phyloP scores from a whole-genome alignment of 2,888 invertebrate species.

The Leptinotarsa tumamoca region DNA sequence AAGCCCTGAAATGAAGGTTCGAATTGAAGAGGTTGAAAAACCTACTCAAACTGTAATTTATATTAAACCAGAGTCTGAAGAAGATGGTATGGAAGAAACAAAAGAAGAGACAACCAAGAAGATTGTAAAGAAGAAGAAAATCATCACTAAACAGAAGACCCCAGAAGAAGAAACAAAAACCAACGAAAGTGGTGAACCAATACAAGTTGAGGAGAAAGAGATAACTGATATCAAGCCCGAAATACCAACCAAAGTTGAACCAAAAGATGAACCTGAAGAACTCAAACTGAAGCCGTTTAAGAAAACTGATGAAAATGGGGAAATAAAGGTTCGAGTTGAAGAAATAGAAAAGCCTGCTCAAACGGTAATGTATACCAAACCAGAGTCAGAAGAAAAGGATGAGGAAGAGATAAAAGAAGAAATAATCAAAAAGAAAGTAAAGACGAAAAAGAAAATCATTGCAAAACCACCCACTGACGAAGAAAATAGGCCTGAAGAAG shows the following conservation, averaged over 20 bases:
- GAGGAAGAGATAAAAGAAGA: slow-evolving; percentile 59
- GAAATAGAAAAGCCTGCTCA: slow-evolving; percentile 54
- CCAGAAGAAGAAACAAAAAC: slow-evolving; percentile 60
- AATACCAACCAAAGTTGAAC: slow-evolving; percentile 56
- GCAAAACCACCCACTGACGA: slow-evolving; percentile 56
- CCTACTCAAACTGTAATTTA: slow-evolving; percentile 49
- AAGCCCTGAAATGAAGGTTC: slow-evolving; percentile 42
- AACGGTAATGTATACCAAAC: slow-evolving; percentile 46
- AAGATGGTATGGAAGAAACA: slow-evolving; percentile 50
- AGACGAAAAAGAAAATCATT: slow-evolving; percentile 55
- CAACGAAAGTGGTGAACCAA: slow-evolving; percentile 57
- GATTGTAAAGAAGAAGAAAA: slow-evolving; percentile 60
- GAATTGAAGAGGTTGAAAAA: slow-evolving; percentile 51
- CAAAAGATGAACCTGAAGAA: slow-evolving; percentile 58
- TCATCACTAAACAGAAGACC: slow-evolving; percentile 61
- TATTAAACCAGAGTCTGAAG: slow-evolving; percentile 47
- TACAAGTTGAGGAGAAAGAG: slow-evolving; percentile 57
- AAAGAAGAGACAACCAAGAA: slow-evolving; percentile 64
- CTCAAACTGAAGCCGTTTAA: slow-evolving; percentile 54
- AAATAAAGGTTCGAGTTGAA: slow-evolving; percentile 38
- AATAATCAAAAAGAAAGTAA: slow-evolving; percentile 64
- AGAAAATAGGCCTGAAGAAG: slow-evolving; percentile 60
- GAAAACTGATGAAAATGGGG: slow-evolving; percentile 50
- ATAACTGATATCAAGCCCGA: slow-evolving; percentile 53
- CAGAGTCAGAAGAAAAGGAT: slow-evolving; percentile 51